These are phyloP conservation scores for Parus major DNA, from an alignment of 2,113 vertebrate species.

Conservation along the genomic window DNA sequence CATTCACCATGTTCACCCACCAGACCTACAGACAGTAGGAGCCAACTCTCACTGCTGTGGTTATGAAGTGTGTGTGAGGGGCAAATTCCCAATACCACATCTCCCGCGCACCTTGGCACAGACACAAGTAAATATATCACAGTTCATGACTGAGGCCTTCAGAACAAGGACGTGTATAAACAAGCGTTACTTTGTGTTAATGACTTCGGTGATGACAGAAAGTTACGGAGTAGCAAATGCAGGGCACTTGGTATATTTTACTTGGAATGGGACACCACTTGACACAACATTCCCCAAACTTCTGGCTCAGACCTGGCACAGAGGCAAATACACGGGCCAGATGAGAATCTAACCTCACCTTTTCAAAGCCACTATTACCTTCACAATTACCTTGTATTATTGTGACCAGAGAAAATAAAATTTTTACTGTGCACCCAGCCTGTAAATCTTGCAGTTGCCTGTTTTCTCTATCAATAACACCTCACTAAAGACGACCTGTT, in stretches of 20 bases:
- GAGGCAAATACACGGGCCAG: background rate
- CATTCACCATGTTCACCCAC: background rate
- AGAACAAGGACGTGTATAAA: background rate
- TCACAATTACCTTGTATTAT: slow-evolving; percentile 10
- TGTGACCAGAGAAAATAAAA: slow-evolving; percentile 39
- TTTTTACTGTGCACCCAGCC: background rate
- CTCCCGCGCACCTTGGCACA: background rate
- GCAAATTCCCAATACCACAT: background rate
- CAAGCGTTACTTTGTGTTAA: slow-evolving; percentile 53
- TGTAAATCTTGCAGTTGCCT: slow-evolving; percentile 26
- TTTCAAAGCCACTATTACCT: slow-evolving; percentile 34
- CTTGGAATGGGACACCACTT: slow-evolving; percentile 31
- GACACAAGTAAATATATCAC: background rate
- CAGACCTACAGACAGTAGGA: background rate
- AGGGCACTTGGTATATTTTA: slow-evolving; percentile 42
- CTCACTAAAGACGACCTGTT: background rate
- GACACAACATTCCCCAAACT: background rate
- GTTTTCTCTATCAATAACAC: slow-evolving; percentile 33
- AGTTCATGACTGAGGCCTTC: background rate
- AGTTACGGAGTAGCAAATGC: background rate
- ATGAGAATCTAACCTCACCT: slow-evolving; percentile 23
- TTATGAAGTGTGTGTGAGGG: background rate
- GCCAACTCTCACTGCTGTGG: background rate
- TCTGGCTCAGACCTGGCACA: background rate
- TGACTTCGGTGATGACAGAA: slow-evolving; percentile 40